These are phyloP conservation scores for Serinus canaria DNA, from an alignment of 2,113 vertebrate genomes.

Conservation along the genomic window DNA sequence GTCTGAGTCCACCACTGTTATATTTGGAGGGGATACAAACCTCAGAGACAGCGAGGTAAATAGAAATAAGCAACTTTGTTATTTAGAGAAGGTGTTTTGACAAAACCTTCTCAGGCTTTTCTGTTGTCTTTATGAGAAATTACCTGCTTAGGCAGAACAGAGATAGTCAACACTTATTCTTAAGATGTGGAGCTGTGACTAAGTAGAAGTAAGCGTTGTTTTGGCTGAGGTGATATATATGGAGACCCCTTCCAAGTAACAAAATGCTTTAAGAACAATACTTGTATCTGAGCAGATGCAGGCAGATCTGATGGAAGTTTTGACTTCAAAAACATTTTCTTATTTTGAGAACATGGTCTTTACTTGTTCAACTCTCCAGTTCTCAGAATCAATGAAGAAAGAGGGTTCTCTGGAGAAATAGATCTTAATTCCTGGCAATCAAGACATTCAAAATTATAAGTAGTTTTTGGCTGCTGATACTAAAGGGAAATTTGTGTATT, in stretches of 20 bases:
- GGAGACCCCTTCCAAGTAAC: not conserved
- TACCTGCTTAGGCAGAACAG: not conserved
- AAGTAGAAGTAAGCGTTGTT: not conserved
- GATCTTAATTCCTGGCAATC: rapidly evolving
- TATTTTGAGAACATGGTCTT: not conserved
- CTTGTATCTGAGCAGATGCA: not conserved
- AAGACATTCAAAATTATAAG: not conserved
- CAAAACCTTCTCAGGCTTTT: not conserved
- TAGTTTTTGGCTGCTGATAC: not conserved
- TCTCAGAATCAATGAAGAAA: not conserved
- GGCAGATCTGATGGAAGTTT: not conserved
- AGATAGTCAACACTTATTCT: not conserved
- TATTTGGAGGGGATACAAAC: conserved; percentile 97
- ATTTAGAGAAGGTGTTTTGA: not conserved
- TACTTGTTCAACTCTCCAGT: not conserved
- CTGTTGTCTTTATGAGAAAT: not conserved
- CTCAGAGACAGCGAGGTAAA: conserved; percentile 88
- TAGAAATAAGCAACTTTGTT: not conserved
- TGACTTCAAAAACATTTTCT: not conserved
- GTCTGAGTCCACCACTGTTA: conserved; percentile 78
- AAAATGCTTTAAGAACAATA: not conserved
- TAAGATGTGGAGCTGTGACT: not conserved
- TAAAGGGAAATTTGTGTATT: not conserved
- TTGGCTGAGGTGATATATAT: not conserved
- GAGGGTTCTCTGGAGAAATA: not conserved